phyloP scores from a whole-genome alignment of 1,140 invertebrate species.

The Heliconius himera region DNA sequence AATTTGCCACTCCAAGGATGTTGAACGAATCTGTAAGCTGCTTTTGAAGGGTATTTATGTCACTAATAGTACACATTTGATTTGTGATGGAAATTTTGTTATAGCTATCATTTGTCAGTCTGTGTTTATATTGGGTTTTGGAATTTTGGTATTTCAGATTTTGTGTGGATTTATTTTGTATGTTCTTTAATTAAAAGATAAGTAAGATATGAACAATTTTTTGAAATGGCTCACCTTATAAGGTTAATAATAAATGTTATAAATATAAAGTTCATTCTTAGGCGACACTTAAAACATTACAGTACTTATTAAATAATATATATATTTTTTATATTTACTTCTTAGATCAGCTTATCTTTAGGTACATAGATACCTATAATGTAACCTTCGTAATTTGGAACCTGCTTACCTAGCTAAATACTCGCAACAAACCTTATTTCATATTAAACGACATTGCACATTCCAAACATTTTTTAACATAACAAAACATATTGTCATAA shows the following conservation, averaged over 20 bases:
- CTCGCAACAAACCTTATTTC: background rate
- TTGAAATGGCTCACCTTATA: no score
- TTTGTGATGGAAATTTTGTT: conserved; percentile 1
- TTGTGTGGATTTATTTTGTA: background rate
- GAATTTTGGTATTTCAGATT: background rate
- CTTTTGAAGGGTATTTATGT: conserved; percentile 64
- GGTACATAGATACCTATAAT: background rate
- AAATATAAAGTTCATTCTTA: no score
- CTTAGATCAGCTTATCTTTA: no score
- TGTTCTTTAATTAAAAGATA: no score
- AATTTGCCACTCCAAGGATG: conserved; percentile 52
- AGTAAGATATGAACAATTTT: no score
- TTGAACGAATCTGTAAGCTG: conserved; percentile 58
- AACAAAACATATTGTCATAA: conserved; percentile 3
- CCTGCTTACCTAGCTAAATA: background rate
- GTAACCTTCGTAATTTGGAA: background rate
- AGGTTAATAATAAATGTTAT: no score
- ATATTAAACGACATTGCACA: background rate
- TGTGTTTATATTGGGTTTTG: background rate
- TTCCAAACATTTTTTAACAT: background rate
- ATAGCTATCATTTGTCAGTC: background rate
- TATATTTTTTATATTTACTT: no score
- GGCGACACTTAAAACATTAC: no score
- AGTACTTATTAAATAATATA: no score
- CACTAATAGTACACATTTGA: conserved; percentile 21